A percentile compares a stretch with the other conserved stretches of the same genome.
These are phyloP conservation scores for Odontomachus brunneus DNA, from an alignment of 1,140 invertebrate genomes.

Conservation along the genomic window DNA sequence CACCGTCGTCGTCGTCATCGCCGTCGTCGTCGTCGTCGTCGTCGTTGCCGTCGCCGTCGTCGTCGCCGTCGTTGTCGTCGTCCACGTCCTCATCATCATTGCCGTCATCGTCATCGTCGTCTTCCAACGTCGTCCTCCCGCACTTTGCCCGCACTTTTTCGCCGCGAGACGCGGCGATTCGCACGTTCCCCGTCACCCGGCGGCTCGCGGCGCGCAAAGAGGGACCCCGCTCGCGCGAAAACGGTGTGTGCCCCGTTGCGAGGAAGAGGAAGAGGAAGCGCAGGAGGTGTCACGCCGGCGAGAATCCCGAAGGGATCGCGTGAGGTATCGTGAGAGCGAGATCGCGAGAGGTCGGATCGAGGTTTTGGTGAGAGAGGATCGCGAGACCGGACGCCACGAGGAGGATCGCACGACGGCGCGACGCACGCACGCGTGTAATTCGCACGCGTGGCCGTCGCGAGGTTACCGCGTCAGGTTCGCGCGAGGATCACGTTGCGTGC, in stretches of 20 bases:
- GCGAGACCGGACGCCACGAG: slow-evolving; percentile 57
- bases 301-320: slow-evolving; percentile 26
- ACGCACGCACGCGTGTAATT: slow-evolving; percentile 66
- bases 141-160: slow-evolving; percentile 22
- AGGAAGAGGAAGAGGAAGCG: slow-evolving; percentile 2
- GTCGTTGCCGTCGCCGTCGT: slow-evolving; percentile 30
- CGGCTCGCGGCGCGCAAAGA: slow-evolving; percentile 18
- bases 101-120: slow-evolving; percentile 23
- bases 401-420: slow-evolving; percentile 68
- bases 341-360: slow-evolving; percentile 28
- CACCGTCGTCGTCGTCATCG: slow-evolving; percentile 71
- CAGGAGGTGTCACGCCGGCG: not conserved
- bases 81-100: not conserved
- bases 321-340: not conserved
- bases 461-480: slow-evolving; percentile 61
- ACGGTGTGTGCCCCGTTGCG: too few relatives aligned
- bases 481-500: slow-evolving; percentile 61
- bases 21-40: slow-evolving; percentile 56
- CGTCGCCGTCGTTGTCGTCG: slow-evolving; percentile 47
- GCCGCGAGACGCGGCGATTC: too few relatives aligned
- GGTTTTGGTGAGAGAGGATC: slow-evolving; percentile 46
- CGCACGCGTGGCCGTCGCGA: slow-evolving; percentile 66
- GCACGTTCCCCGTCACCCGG: too few relatives aligned
- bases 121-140: slow-evolving; percentile 41
- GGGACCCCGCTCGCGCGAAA: slow-evolving; percentile 25